A percentile compares a stretch with the other conserved stretches of the same genome.
Conservation (phyloP, 2,797 vertebrate species). For the Gymnopithys bicolor region DNA sequence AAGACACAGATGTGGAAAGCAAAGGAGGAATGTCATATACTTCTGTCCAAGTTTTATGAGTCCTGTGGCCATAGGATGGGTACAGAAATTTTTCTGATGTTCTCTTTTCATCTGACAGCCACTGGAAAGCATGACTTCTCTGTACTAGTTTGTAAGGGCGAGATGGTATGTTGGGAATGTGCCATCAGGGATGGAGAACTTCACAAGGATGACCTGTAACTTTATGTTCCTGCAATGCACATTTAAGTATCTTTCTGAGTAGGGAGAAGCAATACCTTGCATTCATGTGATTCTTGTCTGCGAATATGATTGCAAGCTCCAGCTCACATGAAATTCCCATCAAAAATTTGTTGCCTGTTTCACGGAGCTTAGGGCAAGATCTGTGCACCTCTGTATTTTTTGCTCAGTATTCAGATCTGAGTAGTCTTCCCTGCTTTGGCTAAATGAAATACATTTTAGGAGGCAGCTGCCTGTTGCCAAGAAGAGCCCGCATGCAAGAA, state of each 20-base stretch:
- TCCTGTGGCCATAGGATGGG: background rate
- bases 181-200: background rate
- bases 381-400: slow-evolving; percentile 39
- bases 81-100: slow-evolving; percentile 40
- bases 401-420: background rate
- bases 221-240: background rate
- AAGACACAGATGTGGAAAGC: background rate
- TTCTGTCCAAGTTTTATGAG: background rate
- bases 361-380: slow-evolving; percentile 26
- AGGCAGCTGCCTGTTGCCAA: slow-evolving; percentile 55
- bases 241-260: background rate
- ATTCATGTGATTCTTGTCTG: background rate
- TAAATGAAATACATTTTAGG: slow-evolving; percentile 6
- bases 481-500: slow-evolving; percentile 24
- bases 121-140: slow-evolving; percentile 52
- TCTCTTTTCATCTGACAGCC: background rate
- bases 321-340: background rate
- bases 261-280: background rate
- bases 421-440: slow-evolving; percentile 60
- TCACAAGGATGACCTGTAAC: background rate
- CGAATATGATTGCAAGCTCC: background rate
- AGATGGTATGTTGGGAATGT: background rate
- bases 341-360: slow-evolving; percentile 16
- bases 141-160: slow-evolving; percentile 28
- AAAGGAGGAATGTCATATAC: background rate